Percentiles rank a stretch among this genome's conserved stretches.
These are phyloP conservation scores for Megathymus violae DNA, from an alignment of 1,140 invertebrate genomes.

Conservation along the genomic window DNA sequence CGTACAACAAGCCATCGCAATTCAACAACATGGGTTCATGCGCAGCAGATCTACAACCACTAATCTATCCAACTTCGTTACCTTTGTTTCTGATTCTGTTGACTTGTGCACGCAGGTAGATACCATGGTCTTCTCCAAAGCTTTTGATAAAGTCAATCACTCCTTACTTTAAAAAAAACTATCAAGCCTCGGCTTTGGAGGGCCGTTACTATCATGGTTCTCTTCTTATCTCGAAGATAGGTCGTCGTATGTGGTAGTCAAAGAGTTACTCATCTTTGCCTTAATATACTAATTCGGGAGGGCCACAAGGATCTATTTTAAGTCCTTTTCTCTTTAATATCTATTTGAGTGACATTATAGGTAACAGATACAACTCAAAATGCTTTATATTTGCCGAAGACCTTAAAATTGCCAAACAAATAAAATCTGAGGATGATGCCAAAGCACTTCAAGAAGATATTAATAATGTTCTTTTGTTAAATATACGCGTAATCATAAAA, in stretches of 20 bases:
- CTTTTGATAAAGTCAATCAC: background rate
- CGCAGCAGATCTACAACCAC: no score
- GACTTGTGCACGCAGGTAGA: conserved; percentile 13
- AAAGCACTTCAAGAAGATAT: no score
- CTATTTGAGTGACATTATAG: background rate
- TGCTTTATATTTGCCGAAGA: conserved; percentile 16
- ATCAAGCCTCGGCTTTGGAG: conserved; percentile 16
- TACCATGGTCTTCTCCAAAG: conserved; percentile 21
- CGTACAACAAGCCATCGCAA: conserved; percentile 12
- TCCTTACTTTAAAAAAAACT: conserved; percentile 16
- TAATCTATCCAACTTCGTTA: conserved; percentile 9
- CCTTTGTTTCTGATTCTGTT: conserved; percentile 6
- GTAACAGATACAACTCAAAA: background rate
- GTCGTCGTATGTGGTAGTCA: no score
- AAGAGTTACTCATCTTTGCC: no score
- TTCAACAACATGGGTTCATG: conserved; percentile 2
- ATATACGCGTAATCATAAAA: no score
- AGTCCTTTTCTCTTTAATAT: background rate
- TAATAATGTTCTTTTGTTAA: no score
- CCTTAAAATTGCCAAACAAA: conserved; percentile 7
- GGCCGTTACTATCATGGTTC: conserved; percentile 15
- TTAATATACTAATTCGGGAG: no score
- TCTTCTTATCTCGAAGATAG: conserved; percentile 19
- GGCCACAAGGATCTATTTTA: no score
- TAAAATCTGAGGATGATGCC: background rate